phyloP scores from a whole-genome alignment of 2,888 invertebrate genomes.

The Polymixis lichenea region DNA sequence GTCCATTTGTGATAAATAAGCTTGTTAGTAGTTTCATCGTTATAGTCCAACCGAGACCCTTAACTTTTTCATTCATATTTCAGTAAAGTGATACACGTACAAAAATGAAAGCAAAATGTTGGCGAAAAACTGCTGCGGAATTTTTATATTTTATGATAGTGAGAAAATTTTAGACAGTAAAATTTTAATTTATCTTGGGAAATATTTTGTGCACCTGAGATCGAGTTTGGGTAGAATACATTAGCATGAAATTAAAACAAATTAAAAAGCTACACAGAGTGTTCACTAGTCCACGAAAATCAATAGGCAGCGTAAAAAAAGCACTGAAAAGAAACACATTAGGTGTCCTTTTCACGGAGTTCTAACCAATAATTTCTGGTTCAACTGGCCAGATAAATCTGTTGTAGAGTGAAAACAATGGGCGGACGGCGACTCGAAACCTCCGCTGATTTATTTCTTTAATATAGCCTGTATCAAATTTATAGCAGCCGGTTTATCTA shows the following conservation, averaged over 20 bases:
- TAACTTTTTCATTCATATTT: constrained; percentile 53
- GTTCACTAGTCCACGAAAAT: constrained; percentile 38
- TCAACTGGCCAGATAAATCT: constrained; percentile 76
- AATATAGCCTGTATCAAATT: constrained; percentile 61
- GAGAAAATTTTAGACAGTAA: constrained; percentile 33
- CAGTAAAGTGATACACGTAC: constrained; percentile 27
- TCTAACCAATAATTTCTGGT: constrained; percentile 79
- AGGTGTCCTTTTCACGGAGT: constrained; percentile 75
- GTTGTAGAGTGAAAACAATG: constrained; percentile 71
- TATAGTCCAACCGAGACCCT: constrained; percentile 40
- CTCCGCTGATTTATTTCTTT: constrained; percentile 60
- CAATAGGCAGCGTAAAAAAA: constrained; percentile 52
- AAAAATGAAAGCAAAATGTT: constrained; percentile 25
- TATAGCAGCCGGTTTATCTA: constrained; percentile 48
- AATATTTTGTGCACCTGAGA: constrained; percentile 36
- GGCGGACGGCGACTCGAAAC: constrained; percentile 56
- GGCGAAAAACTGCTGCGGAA: constrained; percentile 19
- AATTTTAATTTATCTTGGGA: constrained; percentile 31
- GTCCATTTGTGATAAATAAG: constrained; percentile 56
- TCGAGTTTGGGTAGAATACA: constrained; percentile 37
- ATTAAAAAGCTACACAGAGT: constrained; percentile 28
- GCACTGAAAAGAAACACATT: constrained; percentile 63
- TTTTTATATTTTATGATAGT: constrained; percentile 40
- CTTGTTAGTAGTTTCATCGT: constrained; percentile 54
- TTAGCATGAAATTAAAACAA: constrained; percentile 41